Conservation (phyloP, 2,113 vertebrate species). For the Macrotis lagotis region DNA sequence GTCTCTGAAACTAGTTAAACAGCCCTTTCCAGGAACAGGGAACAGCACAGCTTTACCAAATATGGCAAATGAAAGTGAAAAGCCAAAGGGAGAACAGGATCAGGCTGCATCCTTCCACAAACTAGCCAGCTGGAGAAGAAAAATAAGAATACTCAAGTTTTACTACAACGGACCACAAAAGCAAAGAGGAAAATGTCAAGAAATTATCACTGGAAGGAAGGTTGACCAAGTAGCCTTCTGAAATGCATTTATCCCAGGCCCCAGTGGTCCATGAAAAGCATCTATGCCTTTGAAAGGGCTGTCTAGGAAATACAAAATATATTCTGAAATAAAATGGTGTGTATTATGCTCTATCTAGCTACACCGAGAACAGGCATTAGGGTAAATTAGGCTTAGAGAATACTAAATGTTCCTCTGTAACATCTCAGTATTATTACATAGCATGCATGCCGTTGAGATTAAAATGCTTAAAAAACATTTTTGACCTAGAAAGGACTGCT, state of each 20-base stretch:
- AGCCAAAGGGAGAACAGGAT: slow-evolving; percentile 64
- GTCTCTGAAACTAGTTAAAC: slow-evolving; percentile 66
- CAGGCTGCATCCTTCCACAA: background rate
- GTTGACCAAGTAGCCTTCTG: slow-evolving; percentile 44
- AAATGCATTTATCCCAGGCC: background rate
- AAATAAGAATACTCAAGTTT: background rate
- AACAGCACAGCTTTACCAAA: slow-evolving; percentile 89
- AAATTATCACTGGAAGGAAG: slow-evolving; percentile 28
- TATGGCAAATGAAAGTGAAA: slow-evolving; percentile 85
- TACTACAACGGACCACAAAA: slow-evolving; percentile 2
- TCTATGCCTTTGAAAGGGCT: background rate
- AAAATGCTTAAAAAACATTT: background rate
- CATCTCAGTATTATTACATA: background rate
- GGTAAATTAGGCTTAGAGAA: background rate
- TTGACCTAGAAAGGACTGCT: background rate
- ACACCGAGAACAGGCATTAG: background rate
- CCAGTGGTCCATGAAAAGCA: background rate
- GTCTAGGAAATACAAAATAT: background rate
- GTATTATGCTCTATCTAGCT: background rate
- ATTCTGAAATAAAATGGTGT: background rate
- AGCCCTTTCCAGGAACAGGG: slow-evolving; percentile 77
- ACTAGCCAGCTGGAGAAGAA: slow-evolving; percentile 72
- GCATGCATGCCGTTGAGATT: background rate
- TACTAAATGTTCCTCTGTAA: background rate
- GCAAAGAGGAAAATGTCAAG: slow-evolving; percentile 56